Base-by-base conservation (phyloP, 2,797 vertebrate genomes). In the Melanogrammus aeglefinus region DNA sequence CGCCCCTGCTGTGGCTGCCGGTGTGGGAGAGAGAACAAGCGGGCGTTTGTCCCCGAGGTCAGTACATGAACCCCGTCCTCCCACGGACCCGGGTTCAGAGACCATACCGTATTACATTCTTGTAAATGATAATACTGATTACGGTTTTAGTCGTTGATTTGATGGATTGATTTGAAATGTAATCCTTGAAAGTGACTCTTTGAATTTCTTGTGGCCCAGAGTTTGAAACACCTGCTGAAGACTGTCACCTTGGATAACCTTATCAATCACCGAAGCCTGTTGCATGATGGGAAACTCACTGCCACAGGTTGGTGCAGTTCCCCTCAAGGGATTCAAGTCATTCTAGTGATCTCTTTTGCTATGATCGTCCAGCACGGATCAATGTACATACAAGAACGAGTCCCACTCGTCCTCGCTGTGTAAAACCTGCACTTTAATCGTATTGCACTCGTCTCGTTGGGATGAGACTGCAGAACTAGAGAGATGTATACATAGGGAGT, bases 1-100 rank as follows among this genome's bases (percentile, higher is more conserved):
- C 79, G 91, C 96, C 38, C 38, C 93, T 97, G 88, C 92, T 96
- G 84, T 99, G 98, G 96, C 94, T 95, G 83, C 95, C 95, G 6
- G 91, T 98, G 14, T 98, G 96, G 97, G 96, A 97, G 85, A 92
- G 92, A 89, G 95, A 97, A 97, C 90, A 97, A 97, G 91, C 94
- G 93, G 1, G 92, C 95, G 80, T 96, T 96, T 81, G 83, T 98
- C 75, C 96, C 96, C 57, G 96, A 98, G 95, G 97, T 98, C 89
- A 4, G 88, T 63, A 71, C 35, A 36, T 36, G 35, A 36, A 36
- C 47, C 5, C 6, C 0, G 57, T 63, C 57, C 7, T n/a, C 51
- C 51, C 51, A 57, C n/a, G n/a, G 8, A 14, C 21, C 14, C 1
- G n/a, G n/a, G 10, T 27, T 66, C 57, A 27, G 63, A 69, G 24